These are phyloP conservation scores for Neria commutata DNA, from an alignment of 2,888 invertebrate species.

Conservation along the genomic window DNA sequence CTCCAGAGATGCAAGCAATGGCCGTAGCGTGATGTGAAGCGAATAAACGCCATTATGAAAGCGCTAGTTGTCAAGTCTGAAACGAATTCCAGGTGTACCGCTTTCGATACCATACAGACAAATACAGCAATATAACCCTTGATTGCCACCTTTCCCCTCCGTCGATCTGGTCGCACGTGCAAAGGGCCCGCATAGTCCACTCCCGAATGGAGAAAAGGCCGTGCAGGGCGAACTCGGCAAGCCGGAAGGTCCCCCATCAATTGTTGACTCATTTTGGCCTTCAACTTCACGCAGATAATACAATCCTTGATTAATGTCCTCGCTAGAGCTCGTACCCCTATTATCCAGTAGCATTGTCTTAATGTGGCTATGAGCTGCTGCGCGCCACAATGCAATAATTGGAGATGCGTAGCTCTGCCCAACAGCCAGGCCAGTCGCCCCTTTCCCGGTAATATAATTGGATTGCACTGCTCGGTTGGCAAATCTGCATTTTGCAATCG, in stretches of 20 bases:
- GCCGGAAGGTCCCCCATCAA: conserved; percentile 19
- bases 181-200: conserved; percentile 17
- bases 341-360: conserved; percentile 4
- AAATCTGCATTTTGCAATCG: not conserved
- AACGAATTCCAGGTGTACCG: conserved; percentile 15
- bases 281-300: not conserved
- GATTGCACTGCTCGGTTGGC: not conserved
- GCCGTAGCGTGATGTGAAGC: conserved; percentile 15
- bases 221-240: conserved; percentile 18
- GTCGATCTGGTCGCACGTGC: not conserved
- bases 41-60: conserved; percentile 21
- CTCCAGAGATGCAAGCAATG: conserved; percentile 18
- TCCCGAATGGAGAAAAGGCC: conserved; percentile 19
- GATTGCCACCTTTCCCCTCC: not conserved
- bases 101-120: conserved; percentile 19
- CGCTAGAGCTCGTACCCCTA: conserved; percentile 2
- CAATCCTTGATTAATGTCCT: conserved; percentile 8
- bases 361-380: conserved; percentile 12
- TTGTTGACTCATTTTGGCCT: conserved; percentile 4
- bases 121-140: conserved; percentile 13
- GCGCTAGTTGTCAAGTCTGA: conserved; percentile 11
- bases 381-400: conserved; percentile 11
- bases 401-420: not conserved
- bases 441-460: not conserved
- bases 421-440: conserved; percentile 1